phyloP scores from a whole-genome alignment of 2,888 invertebrate genomes.

The Leptinotarsa rubiginosa region DNA sequence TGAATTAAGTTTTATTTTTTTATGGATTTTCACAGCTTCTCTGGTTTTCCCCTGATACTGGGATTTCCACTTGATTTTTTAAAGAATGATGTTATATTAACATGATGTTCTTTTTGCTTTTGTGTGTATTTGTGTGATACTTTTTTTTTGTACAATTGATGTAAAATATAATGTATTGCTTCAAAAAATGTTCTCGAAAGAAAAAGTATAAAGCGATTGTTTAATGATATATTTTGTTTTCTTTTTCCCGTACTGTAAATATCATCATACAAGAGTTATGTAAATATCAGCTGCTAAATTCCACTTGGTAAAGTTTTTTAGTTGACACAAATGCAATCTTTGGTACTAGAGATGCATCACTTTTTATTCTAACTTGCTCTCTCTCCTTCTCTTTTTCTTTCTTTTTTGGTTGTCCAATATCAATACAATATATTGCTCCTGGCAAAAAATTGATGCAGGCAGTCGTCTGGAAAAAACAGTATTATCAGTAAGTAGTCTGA shows the following conservation, averaged over 20 bases:
- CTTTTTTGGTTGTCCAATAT: conserved; percentile 69
- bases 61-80: conserved; percentile 26
- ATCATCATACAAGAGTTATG: not conserved
- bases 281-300: conserved; percentile 57
- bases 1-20: conserved; percentile 8
- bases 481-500: too few species aligned
- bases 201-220: conserved; percentile 53
- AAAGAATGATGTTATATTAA: conserved; percentile 50
- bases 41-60: conserved; percentile 11
- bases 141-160: conserved; percentile 73
- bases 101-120: conserved; percentile 61
- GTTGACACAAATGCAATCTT: conserved; percentile 69
- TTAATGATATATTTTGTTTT: conserved; percentile 44
- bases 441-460: conserved; percentile 70
- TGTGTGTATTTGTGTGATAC: conserved; percentile 67
- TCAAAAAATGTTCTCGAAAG: conserved; percentile 53
- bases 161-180: conserved; percentile 71
- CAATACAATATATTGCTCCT: conserved; percentile 71
- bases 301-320: conserved; percentile 70
- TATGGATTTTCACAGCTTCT: conserved; percentile 25
- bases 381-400: conserved; percentile 64
- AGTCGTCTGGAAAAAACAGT: conserved; percentile 66
- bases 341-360: conserved; percentile 61
- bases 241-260: conserved; percentile 10
- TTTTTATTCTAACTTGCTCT: conserved; percentile 49